Conservation (phyloP, 2,888 invertebrate species). For the Volucella inanis region DNA sequence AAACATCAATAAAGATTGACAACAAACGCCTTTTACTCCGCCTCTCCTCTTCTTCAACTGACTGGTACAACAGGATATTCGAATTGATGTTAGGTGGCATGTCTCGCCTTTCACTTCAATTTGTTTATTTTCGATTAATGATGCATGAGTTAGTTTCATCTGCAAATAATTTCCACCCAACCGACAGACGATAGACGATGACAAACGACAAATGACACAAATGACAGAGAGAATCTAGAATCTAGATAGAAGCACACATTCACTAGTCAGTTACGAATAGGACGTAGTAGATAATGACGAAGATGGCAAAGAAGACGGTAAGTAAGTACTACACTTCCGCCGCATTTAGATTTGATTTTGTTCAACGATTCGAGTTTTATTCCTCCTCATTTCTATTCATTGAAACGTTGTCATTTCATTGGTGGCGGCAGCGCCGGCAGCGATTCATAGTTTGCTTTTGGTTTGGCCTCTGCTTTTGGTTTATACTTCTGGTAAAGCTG, state of each 20-base stretch:
- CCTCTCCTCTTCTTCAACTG: background rate
- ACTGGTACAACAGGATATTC: conserved; percentile 48
- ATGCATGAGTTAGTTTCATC: conserved; percentile 70
- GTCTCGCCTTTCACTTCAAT: conserved; percentile 67
- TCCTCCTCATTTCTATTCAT: conserved; percentile 67
- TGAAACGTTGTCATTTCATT: conserved; percentile 32
- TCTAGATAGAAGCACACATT: background rate
- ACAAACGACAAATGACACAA: background rate
- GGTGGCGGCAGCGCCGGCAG: background rate
- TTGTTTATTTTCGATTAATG: conserved; percentile 73
- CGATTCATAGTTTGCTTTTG: conserved; percentile 14
- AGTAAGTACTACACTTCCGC: conserved; percentile 67
- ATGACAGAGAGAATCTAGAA: background rate
- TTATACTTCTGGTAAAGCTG: conserved; percentile 6
- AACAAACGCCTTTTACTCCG: background rate
- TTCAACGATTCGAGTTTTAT: conserved; percentile 69
- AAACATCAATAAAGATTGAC: conserved; percentile 4
- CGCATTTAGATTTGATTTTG: conserved; percentile 70
- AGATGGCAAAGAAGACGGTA: background rate
- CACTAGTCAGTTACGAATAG: background rate
- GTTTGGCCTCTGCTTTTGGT: conserved; percentile 22
- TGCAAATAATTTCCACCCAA: conserved; percentile 46
- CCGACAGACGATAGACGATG: background rate
- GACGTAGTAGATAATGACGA: conserved; percentile 24
- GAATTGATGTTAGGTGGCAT: conserved; percentile 62